These are phyloP conservation scores for Euproctis similis DNA, from an alignment of 2,888 invertebrate species.

Conservation along the genomic window DNA sequence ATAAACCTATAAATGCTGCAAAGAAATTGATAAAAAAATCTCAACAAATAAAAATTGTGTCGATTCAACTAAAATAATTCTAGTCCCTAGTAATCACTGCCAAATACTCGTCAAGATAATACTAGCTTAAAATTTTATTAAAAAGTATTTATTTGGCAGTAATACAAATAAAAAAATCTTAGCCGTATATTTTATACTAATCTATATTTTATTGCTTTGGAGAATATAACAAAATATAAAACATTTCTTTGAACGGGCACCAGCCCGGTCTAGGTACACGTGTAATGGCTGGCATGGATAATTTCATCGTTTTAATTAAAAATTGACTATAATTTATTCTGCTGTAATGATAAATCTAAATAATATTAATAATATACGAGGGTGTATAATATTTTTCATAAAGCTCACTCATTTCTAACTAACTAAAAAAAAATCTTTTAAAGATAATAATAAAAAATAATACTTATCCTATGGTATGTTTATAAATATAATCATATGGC, in stretches of 20 bases:
- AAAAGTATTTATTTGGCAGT: slow-evolving; percentile 54
- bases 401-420: slow-evolving; percentile 73
- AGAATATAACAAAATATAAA: slow-evolving; percentile 61
- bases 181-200: slow-evolving; percentile 52
- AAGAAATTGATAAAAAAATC: slow-evolving; percentile 55
- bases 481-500: slow-evolving; percentile 72
- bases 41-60: slow-evolving; percentile 37
- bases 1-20: slow-evolving; percentile 69
- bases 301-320: slow-evolving; percentile 46
- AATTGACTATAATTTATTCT: slow-evolving; percentile 50
- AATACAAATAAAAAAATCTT: slow-evolving; percentile 57
- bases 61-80: slow-evolving; percentile 31
- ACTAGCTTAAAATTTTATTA: slow-evolving; percentile 37
- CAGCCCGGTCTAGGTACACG: slow-evolving; percentile 49
- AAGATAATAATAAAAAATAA: slow-evolving; percentile 71
- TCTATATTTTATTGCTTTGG: slow-evolving; percentile 61
- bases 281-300: slow-evolving; percentile 59
- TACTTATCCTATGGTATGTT: slow-evolving; percentile 75
- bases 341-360: slow-evolving; percentile 44
- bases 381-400: slow-evolving; percentile 56
- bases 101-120: slow-evolving; percentile 41
- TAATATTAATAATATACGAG: slow-evolving; percentile 53
- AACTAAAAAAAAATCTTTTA: slow-evolving; percentile 69
- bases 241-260: slow-evolving; percentile 39
- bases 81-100: slow-evolving; percentile 50